These are phyloP conservation scores for Pseudochirops corinnae DNA, from an alignment of 2,797 vertebrate genomes.

Conservation along the genomic window DNA sequence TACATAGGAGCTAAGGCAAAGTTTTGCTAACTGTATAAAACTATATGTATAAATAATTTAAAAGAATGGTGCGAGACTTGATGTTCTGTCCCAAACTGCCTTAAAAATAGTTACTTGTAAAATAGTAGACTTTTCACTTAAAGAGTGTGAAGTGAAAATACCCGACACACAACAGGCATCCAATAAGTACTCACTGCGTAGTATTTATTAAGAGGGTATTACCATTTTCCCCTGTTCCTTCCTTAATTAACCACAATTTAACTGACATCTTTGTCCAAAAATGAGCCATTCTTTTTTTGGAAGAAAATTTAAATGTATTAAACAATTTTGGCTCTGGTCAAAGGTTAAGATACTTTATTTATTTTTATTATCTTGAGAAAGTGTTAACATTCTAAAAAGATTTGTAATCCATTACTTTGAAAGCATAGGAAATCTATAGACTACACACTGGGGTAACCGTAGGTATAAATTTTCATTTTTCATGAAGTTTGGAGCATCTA, in stretches of 20 bases:
- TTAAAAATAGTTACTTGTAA: no score
- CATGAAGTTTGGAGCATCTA: background rate
- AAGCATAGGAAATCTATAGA: background rate
- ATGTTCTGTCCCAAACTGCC: no score
- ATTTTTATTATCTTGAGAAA: background rate
- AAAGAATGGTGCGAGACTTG: no score
- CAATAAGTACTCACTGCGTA: no score
- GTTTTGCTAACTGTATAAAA: no score
- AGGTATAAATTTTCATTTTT: background rate
- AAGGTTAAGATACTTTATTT: background rate
- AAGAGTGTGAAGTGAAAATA: no score
- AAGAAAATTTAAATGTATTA: background rate
- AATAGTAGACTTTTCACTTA: no score
- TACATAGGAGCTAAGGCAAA: no score
- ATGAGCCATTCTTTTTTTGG: background rate
- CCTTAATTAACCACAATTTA: background rate
- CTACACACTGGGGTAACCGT: background rate
- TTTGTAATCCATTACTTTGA: background rate
- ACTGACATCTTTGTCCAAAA: background rate
- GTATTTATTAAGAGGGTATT: no score
- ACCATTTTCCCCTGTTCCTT: background rate
- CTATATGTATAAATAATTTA: no score
- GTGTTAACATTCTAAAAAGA: background rate
- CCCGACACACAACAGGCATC: no score
- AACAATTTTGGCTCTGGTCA: background rate